These are phyloP conservation scores for Petrocephalus sullivani DNA, from an alignment of 2,797 vertebrate species.

Conservation along the genomic window DNA sequence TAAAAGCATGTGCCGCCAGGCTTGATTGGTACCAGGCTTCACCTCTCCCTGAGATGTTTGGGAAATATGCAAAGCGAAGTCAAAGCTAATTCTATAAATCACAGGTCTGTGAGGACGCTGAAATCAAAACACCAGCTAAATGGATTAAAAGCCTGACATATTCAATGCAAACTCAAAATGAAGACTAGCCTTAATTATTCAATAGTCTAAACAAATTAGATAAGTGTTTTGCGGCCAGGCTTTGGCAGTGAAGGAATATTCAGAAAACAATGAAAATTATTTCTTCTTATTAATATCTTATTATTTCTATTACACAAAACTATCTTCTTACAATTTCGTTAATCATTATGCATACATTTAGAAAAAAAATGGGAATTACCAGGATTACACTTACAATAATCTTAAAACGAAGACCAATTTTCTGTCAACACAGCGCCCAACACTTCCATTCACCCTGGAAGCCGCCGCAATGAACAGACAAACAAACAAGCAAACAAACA, in stretches of 20 bases:
- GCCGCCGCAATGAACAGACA: neutral
- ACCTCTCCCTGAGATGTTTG: neutral
- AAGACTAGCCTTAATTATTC: neutral
- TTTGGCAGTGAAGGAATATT: neutral
- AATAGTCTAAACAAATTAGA: neutral
- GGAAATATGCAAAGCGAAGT: conserved; percentile 11
- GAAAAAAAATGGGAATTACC: neutral
- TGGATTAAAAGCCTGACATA: neutral
- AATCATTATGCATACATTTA: neutral
- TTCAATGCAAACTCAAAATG: neutral
- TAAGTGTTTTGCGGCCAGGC: neutral
- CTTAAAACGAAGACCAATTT: neutral
- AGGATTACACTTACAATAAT: neutral
- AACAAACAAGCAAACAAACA: too few species aligned
- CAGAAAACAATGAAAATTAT: neutral
- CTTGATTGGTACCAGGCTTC: neutral
- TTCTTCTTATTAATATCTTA: too few species aligned
- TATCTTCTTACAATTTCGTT: neutral
- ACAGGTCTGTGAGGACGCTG: neutral
- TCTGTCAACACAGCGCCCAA: neutral
- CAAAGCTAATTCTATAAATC: neutral
- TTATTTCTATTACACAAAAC: too few species aligned
- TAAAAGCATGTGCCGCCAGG: neutral
- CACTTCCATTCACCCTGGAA: neutral
- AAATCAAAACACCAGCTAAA: neutral